A percentile compares a stretch with the other conserved stretches of the same genome.
Evolutionary conservation across 1,140 invertebrate species (phyloP).

Genomic region (Eumeta japonica): DNA sequence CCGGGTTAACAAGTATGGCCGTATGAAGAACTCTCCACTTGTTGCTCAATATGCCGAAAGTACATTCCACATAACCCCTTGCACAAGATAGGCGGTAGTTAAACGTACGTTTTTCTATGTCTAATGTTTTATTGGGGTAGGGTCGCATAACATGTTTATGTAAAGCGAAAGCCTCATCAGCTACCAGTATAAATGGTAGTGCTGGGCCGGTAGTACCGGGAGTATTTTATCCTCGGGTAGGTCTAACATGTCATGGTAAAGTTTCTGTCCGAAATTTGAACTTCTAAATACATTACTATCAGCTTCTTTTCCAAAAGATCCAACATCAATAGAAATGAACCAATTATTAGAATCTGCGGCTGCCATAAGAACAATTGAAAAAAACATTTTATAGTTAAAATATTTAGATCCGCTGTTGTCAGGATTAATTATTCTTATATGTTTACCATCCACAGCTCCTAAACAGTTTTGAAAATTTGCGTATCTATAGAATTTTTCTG

Average conservation of each 20-base stretch:
- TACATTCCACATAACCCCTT: constrained; percentile 21
- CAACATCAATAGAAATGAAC: constrained; percentile 48
- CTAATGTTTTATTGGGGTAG: constrained; percentile 15
- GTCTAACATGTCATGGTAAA: constrained; percentile 9
- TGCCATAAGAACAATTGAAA: constrained; percentile 48
- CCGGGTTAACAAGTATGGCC: no score
- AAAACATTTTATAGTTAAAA: constrained; percentile 55
- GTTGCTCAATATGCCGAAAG: constrained; percentile 26
- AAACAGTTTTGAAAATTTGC: constrained; percentile 53
- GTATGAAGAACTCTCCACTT: constrained; percentile 28
- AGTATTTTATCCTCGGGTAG: constrained; percentile 10
- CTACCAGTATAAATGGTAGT: constrained; percentile 19
- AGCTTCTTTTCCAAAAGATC: constrained; percentile 34
- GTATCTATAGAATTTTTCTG: constrained; percentile 16
- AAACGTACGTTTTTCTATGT: constrained; percentile 16
- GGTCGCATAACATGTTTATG: constrained; percentile 9
- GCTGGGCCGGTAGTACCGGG: constrained; percentile 7
- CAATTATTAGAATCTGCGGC: constrained; percentile 50
- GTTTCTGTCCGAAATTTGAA: constrained; percentile 10
- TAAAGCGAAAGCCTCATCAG: constrained; percentile 24
- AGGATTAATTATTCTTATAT: constrained; percentile 29
- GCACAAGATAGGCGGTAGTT: constrained; percentile 22
- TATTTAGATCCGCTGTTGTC: constrained; percentile 28
- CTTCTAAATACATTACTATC: constrained; percentile 31
- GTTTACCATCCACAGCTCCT: no score